Evolutionary conservation across 2,888 invertebrate genomes (phyloP), one percentile per base, ranked within the genome.

Genomic region (Alcis repandata): DNA sequence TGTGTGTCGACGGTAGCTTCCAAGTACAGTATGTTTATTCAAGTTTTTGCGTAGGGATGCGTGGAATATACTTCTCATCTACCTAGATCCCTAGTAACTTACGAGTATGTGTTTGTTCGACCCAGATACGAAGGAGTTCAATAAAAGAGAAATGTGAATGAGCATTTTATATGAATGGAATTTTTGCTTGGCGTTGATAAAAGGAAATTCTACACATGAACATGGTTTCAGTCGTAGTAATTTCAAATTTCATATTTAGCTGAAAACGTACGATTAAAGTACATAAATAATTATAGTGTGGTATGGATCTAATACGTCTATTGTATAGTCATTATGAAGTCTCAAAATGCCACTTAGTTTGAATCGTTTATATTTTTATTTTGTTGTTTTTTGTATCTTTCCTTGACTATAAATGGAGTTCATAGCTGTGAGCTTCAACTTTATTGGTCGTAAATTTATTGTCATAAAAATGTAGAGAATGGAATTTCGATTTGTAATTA

Each of bases 21-120:
- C 61, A 59, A 43, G 38, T 60, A 33, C 58, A 59, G 79, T 71
- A 79, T 80, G 78, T 79, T 78, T 81, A 76, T 77, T 69, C 71
- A 69, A 72, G 73, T 77, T 78, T 80, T 78, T 79, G 73, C 76
- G 69, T 71, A 71, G 13, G 56, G 20, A 32, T 76, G 75, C 69
- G 67, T 20, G 22, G 73, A 75, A 78, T 74, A 71, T 69, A 68
- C 59, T 62, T 49, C 70, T 68, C 32, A 4, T 56, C 38, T 59
- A 59, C 53, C 51, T 65, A 67, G 64, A 63, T 63, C 43, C 45
- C 59, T 65, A 53, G 52, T 65, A 54, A 57, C 48, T 27, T 59
- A 56, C 60, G 58, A 58, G n/a, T n/a, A n/a, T 49, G 32, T 49
- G 48, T 59, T 52, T 62, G 58, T 54, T 53, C 58, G 66, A 58